phyloP scores from a whole-genome alignment of 2,797 vertebrate genomes.

The Chiloscyllium punctatum region DNA sequence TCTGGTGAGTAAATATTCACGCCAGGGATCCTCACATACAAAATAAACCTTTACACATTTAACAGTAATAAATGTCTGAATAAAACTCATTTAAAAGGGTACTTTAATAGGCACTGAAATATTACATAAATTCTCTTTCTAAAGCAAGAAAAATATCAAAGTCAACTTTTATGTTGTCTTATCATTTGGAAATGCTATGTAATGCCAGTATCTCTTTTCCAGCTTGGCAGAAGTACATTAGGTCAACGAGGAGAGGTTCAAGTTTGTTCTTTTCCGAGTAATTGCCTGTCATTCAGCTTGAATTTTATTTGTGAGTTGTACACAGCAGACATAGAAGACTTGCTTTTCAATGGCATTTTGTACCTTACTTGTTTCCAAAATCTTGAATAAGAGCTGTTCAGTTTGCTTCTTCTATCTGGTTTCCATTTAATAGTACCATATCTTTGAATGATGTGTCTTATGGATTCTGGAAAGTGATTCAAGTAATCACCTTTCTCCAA shows the following conservation, averaged over 20 bases:
- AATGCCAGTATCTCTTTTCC: no score
- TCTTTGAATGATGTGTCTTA: slow-evolving; percentile 64
- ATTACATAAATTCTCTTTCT: not conserved
- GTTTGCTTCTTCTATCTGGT: slow-evolving; percentile 39
- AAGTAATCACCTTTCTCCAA: slow-evolving; percentile 54
- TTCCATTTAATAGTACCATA: slow-evolving; percentile 69
- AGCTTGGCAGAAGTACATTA: not conserved
- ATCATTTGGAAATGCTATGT: not conserved
- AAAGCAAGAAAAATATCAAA: not conserved
- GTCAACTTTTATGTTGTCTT: not conserved
- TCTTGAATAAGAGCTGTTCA: slow-evolving; percentile 48
- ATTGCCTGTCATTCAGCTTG: not conserved
- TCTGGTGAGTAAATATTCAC: not conserved
- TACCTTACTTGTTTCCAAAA: slow-evolving; percentile 79
- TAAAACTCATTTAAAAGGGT: not conserved
- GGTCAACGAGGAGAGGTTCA: not conserved
- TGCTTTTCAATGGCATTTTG: slow-evolving; percentile 60
- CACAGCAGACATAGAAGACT: not conserved
- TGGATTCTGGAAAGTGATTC: slow-evolving; percentile 55
- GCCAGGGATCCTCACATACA: no score
- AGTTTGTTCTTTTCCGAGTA: not conserved
- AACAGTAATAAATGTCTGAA: not conserved
- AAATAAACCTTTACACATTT: not conserved
- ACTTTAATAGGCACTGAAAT: not conserved
- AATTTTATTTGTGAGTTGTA: not conserved